A percentile compares a stretch with the other conserved stretches of the same genome.
Evolutionary conservation across 2,888 invertebrate genomes (phyloP).

Genomic region (Sthenelais limicola): DNA sequence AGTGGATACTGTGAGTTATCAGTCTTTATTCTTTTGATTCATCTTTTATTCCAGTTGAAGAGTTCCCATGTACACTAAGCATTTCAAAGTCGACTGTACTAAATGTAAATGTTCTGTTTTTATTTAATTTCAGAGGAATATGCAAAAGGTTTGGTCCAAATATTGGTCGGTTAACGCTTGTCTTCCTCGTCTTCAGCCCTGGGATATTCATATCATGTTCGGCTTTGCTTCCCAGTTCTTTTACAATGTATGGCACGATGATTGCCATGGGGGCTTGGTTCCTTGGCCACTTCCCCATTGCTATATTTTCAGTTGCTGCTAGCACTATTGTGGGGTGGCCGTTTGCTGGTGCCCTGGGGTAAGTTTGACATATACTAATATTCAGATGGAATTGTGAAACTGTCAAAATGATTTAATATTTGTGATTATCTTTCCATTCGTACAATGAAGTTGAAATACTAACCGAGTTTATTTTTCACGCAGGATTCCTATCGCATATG

Average conservation of each 20-base stretch:
- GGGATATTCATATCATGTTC: constrained; percentile 92
- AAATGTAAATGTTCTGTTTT: neutral
- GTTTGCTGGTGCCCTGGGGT: constrained; percentile 93
- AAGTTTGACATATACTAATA: constrained; percentile 43
- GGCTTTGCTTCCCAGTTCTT: constrained; percentile 94
- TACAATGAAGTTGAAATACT: no score
- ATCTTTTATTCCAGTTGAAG: neutral
- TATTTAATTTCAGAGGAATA: constrained; percentile 79
- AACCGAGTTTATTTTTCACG: constrained; percentile 60
- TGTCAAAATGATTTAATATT: no score
- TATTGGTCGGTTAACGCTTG: constrained; percentile 84
- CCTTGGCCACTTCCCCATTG: constrained; percentile 82
- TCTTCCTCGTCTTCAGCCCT: constrained; percentile 80
- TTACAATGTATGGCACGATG: constrained; percentile 90
- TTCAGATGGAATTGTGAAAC: neutral
- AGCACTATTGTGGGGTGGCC: constrained; percentile 94
- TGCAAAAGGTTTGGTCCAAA: constrained; percentile 79
- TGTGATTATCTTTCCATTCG: neutral
- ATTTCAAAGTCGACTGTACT: neutral
- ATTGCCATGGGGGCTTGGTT: constrained; percentile 93
- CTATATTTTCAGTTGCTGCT: constrained; percentile 87
- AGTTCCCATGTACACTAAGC: neutral
- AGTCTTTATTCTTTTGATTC: no score
- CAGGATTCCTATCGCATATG: constrained; percentile 86
- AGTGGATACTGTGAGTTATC: no score